Evolutionary conservation across 2,888 invertebrate genomes (phyloP).

Genomic region (Hartigia nigra): DNA sequence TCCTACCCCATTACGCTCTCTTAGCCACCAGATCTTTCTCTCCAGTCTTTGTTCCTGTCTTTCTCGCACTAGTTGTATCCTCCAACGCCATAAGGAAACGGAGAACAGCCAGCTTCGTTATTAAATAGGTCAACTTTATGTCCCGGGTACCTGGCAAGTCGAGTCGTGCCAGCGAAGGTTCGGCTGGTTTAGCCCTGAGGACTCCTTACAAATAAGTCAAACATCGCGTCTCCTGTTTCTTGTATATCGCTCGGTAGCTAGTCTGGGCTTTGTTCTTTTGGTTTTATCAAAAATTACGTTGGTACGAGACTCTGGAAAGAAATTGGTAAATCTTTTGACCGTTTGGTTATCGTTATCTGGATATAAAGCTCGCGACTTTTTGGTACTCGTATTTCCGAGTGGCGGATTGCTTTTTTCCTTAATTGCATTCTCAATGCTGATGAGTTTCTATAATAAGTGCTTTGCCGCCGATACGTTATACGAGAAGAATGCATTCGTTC

Average conservation of each 20-base stretch:
- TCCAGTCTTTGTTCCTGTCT: conserved; percentile 7
- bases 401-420: conserved; percentile 39
- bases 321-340: neutral
- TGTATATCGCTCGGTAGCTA: neutral
- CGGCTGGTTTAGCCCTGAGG: neutral
- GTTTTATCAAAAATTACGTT: neutral
- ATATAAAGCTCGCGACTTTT: neutral
- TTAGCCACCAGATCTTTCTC: neutral
- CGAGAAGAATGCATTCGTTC: neutral
- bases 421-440: conserved; percentile 29
- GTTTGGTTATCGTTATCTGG: neutral
- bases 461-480: neutral
- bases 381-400: conserved; percentile 39
- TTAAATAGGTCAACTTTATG: conserved; percentile 17
- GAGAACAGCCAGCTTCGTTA: conserved; percentile 3
- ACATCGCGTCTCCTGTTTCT: neutral
- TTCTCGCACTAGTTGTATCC: conserved; percentile 3
- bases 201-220: neutral
- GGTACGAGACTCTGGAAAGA: too few species aligned
- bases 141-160: neutral
- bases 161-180: neutral
- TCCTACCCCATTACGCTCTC: neutral
- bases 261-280: neutral
- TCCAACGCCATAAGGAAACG: conserved; percentile 2
- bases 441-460: conserved; percentile 3